Base-by-base conservation (phyloP, 2,113 vertebrate genomes). In the Smithornis capensis region DNA sequence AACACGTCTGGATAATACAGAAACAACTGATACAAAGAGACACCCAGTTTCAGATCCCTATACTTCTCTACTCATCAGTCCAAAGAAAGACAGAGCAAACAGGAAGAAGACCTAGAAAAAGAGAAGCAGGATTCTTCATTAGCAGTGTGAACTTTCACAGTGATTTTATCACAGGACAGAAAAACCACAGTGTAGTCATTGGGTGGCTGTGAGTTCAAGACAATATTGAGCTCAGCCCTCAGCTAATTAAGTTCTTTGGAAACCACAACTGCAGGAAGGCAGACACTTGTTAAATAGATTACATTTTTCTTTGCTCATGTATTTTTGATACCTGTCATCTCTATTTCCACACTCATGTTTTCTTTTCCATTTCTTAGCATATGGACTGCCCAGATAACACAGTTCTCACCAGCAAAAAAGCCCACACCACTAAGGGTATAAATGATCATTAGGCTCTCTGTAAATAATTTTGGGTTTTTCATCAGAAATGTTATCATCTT, bases 191-290 rank as follows among this genome's bases (percentile, higher is more conserved):
- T 1, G 0, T 52, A 93, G 47, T 88, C 56, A 35, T 18, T 68
- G 44, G 5, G 14, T 92, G 71, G 38, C 64, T 83, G 60, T 60
- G 55, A 92, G 44, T 81, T 78, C 86, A 90, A 83, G 52, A 56
- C 47, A 88, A 50, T 81, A 67, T 44, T 63, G 47, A 76, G n/a
- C 53, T 95, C 79, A 89, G 44, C 40, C 37, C 64, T 75, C 57
- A 83, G 64, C 40, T 89, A 88, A 96, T 93, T 87, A 92, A 93
- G 37, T 76, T 87, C 37, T 71, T 64, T 79, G 47, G 52, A 95
- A 96, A 95, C 89, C 83, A 74, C 92, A 92, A 24, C 28, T 52
- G 11, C 65, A 87, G 69, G 86, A 93, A 92, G 56, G 33, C 57
- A 95, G 80, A 68, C 37, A 40, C 28, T 89, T 64, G 52, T 76